Evolutionary conservation across 2,113 vertebrate genomes (phyloP).

Genomic region (Ptilonorhynchus violaceus): DNA sequence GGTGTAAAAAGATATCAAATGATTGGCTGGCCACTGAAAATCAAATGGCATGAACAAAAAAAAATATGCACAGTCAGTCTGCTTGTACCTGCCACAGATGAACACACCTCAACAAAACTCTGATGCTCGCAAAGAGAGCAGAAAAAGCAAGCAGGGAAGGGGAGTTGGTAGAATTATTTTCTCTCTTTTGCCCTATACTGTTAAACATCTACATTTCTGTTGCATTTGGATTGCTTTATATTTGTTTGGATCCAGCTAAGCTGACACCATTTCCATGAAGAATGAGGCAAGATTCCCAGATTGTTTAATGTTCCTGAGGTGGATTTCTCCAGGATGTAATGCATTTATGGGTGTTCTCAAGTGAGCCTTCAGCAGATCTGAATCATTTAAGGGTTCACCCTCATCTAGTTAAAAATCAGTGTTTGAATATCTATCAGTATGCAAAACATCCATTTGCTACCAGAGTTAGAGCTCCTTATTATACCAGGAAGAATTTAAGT

Average conservation of each 20-base stretch:
- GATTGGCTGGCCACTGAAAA: not conserved
- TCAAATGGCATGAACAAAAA: not conserved
- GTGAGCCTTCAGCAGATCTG: slow-evolving; percentile 63
- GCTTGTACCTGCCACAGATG: not conserved
- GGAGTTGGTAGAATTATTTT: not conserved
- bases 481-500: slow-evolving; percentile 83
- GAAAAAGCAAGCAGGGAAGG: slow-evolving; percentile 12
- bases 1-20: not conserved
- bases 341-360: slow-evolving; percentile 51
- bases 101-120: not conserved
- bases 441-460: slow-evolving; percentile 67
- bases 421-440: slow-evolving; percentile 76
- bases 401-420: slow-evolving; percentile 71
- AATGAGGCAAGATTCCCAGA: not conserved
- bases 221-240: not conserved
- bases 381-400: slow-evolving; percentile 64
- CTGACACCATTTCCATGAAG: not conserved
- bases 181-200: not conserved
- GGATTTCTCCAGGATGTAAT: slow-evolving; percentile 31
- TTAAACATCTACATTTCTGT: not conserved
- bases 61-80: not conserved
- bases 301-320: not conserved
- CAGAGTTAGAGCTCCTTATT: slow-evolving; percentile 76
- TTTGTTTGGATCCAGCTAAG: not conserved
- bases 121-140: not conserved